phyloP scores from a whole-genome alignment of 2,888 invertebrate species.

The Calameuta idolon region DNA sequence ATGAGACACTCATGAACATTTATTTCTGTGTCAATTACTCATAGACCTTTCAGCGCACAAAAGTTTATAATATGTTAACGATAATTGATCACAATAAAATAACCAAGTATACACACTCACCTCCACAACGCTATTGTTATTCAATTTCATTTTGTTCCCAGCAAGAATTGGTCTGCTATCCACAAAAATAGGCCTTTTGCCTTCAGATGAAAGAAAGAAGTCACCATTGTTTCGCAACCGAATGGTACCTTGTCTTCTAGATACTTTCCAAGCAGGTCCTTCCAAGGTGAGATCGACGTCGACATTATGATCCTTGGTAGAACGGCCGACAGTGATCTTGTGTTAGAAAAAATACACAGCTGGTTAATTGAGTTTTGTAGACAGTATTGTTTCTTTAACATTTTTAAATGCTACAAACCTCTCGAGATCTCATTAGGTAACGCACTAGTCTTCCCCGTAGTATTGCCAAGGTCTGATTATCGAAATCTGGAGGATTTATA shows the following conservation, averaged over 20 bases:
- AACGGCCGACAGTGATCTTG: constrained; percentile 91
- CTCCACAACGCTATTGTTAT: constrained; percentile 95
- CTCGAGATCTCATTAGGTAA: constrained; percentile 93
- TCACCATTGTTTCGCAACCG: constrained; percentile 91
- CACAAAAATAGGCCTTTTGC: constrained; percentile 93
- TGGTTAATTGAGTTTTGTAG: background rate
- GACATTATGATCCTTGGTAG: constrained; percentile 87
- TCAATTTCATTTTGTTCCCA: constrained; percentile 90
- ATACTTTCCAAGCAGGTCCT: constrained; percentile 94
- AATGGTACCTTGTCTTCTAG: constrained; percentile 92
- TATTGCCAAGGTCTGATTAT: constrained; percentile 93
- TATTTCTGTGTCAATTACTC: background rate
- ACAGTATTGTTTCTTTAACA: background rate
- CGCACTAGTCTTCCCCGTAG: constrained; percentile 91
- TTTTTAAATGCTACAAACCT: constrained; percentile 68
- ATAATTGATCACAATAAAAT: background rate
- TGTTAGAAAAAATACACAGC: constrained; percentile 20
- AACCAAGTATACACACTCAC: constrained; percentile 62
- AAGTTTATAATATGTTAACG: background rate
- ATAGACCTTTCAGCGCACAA: background rate
- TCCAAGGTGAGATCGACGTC: constrained; percentile 95
- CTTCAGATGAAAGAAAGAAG: constrained; percentile 95
- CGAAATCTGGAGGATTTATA: constrained; percentile 87
- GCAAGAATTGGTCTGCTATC: constrained; percentile 91
- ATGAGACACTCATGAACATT: background rate